phyloP scores from a whole-genome alignment of 2,888 invertebrate species.

The Drosophila silvestris region DNA sequence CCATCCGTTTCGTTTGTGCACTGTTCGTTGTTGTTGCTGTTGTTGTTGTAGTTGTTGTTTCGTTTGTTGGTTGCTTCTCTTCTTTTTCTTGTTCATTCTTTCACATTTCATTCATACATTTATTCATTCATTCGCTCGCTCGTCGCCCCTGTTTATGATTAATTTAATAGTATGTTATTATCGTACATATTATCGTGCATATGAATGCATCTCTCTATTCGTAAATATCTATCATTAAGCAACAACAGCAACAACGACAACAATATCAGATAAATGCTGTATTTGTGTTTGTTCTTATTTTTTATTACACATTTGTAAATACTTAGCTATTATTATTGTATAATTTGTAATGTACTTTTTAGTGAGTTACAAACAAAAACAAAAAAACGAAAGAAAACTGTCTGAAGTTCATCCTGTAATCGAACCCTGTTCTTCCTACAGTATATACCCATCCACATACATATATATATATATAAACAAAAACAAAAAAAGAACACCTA shows the following conservation, averaged over 20 bases:
- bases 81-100: conserved; percentile 11
- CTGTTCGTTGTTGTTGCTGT: conserved; percentile 44
- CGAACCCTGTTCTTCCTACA: conserved; percentile 41
- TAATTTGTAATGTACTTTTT: conserved; percentile 27
- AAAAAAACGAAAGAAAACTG: conserved; percentile 13
- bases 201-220: conserved; percentile 14
- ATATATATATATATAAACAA: neutral
- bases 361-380: conserved; percentile 15
- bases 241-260: conserved; percentile 25
- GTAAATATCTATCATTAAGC: conserved; percentile 14
- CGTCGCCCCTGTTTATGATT: conserved; percentile 47
- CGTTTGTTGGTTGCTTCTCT: conserved; percentile 49
- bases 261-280: conserved; percentile 18
- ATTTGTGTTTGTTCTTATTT: conserved; percentile 11
- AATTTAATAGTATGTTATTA: conserved; percentile 41
- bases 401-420: conserved; percentile 34
- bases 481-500: conserved; percentile 12
- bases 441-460: conserved; percentile 20
- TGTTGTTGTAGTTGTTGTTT: conserved; percentile 36
- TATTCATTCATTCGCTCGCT: conserved; percentile 23
- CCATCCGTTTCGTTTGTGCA: conserved; percentile 33
- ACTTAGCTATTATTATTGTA: conserved; percentile 39
- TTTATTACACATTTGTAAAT: conserved; percentile 41
- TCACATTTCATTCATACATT: conserved; percentile 20
- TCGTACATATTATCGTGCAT: conserved; percentile 15